These are phyloP conservation scores for Styela clava DNA, from an alignment of 23 tunicate genomes.

Conservation along the genomic window DNA sequence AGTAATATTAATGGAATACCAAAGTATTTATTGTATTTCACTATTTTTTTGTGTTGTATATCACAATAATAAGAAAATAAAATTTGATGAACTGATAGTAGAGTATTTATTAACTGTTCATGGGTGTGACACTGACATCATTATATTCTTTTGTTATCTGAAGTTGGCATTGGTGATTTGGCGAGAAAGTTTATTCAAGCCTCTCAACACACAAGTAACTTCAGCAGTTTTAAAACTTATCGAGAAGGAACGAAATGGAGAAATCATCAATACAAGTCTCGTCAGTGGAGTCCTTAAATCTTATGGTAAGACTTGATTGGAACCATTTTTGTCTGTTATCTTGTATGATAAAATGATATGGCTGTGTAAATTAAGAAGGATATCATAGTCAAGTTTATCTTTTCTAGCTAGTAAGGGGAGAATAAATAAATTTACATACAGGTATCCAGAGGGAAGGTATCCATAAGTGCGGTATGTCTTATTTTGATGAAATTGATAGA, in stretches of 20 bases:
- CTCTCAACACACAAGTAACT: constrained; percentile 88
- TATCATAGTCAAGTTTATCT: neutral
- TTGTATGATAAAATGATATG: neutral
- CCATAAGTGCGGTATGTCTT: too few relatives aligned
- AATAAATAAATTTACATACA: too few relatives aligned
- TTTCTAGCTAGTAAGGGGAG: neutral
- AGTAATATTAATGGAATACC: too few relatives aligned
- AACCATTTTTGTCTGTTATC: neutral
- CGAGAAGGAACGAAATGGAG: constrained; percentile 95
- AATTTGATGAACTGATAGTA: too few relatives aligned
- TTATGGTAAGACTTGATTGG: constrained; percentile 59
- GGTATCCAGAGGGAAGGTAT: too few relatives aligned
- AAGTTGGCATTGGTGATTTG: constrained; percentile 85
- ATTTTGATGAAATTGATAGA: too few relatives aligned
- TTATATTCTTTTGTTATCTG: neutral
- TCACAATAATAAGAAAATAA: too few relatives aligned
- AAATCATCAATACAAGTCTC: constrained; percentile 86
- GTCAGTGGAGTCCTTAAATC: constrained; percentile 83
- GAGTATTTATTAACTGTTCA: too few relatives aligned
- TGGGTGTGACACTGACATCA: too few relatives aligned
- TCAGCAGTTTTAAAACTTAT: constrained; percentile 88
- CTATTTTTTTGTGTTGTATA: too few relatives aligned
- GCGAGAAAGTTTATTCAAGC: constrained; percentile 74
- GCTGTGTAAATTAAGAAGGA: neutral
- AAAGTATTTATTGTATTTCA: too few relatives aligned